Percentiles rank a stretch among this genome's conserved stretches.
These are phyloP conservation scores for Conger conger DNA, from an alignment of 2,113 vertebrate genomes.

Conservation along the genomic window DNA sequence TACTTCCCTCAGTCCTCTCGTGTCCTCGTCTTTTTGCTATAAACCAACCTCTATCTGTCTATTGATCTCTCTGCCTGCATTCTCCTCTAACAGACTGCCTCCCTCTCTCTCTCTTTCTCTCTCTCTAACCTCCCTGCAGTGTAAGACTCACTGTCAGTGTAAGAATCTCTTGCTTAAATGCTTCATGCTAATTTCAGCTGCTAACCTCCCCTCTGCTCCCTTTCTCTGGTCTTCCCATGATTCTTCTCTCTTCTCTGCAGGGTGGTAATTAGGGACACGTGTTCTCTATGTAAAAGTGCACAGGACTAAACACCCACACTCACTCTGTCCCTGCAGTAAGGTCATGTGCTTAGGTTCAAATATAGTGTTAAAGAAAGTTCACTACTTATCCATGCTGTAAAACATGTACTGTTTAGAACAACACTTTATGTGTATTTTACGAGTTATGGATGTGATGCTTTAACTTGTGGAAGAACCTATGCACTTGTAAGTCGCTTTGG, in stretches of 20 bases:
- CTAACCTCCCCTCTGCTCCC: not conserved
- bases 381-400: not conserved
- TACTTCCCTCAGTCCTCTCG: conserved; percentile 69
- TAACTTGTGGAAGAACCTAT: too few species aligned
- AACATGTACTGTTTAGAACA: too few species aligned
- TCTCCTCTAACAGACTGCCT: not conserved
- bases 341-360: too few species aligned
- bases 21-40: conserved; percentile 68
- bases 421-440: too few species aligned
- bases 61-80: not conserved
- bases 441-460: too few species aligned
- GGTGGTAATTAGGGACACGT: not conserved
- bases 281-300: not conserved
- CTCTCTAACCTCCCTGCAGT: not conserved
- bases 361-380: not conserved
- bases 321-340: too few species aligned
- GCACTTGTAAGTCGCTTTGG: too few species aligned
- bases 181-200: not conserved
- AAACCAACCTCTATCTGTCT: conserved; percentile 24
- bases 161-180: not conserved
- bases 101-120: too few species aligned
- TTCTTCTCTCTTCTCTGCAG: not conserved
- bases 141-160: not conserved
- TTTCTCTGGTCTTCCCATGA: not conserved
- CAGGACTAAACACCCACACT: not conserved